phyloP scores from a whole-genome alignment of 2,888 invertebrate genomes.

The Mechanitis mazaeus region DNA sequence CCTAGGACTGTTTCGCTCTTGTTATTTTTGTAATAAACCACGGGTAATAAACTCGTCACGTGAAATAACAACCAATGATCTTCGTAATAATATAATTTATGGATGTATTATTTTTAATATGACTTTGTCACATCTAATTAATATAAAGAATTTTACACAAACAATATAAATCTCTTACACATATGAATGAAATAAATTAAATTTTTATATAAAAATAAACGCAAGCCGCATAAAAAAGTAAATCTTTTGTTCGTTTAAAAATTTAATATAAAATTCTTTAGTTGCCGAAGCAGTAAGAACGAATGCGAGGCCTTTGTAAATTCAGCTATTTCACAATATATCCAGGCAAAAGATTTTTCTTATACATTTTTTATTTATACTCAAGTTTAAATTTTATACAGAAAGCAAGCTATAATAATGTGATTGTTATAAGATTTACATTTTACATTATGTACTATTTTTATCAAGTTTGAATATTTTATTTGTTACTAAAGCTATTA shows the following conservation, averaged over 20 bases:
- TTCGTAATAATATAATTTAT: too few species aligned
- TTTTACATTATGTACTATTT: neutral
- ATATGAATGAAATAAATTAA: neutral
- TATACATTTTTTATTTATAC: conserved; percentile 19
- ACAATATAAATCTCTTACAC: too few species aligned
- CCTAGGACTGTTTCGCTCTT: conserved; percentile 37
- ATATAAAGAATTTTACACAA: too few species aligned
- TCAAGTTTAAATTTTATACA: conserved; percentile 6
- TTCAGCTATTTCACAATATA: conserved; percentile 22
- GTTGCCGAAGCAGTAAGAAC: conserved; percentile 15
- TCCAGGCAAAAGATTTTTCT: conserved; percentile 16
- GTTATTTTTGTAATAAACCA: neutral
- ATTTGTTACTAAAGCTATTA: neutral
- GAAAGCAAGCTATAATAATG: neutral
- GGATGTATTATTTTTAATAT: too few species aligned
- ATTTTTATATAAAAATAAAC: conserved; percentile 7
- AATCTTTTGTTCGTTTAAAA: conserved; percentile 14
- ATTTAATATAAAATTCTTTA: conserved; percentile 25
- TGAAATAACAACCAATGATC: too few species aligned
- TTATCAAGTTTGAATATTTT: neutral
- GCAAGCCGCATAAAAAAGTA: neutral
- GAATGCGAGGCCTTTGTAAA: conserved; percentile 23
- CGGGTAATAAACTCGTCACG: too few species aligned
- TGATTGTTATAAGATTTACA: too few species aligned
- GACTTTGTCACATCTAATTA: too few species aligned